Evolutionary conservation across 1,140 invertebrate genomes (phyloP).

Genomic region (Hermatobates lingyangjiaoensis): DNA sequence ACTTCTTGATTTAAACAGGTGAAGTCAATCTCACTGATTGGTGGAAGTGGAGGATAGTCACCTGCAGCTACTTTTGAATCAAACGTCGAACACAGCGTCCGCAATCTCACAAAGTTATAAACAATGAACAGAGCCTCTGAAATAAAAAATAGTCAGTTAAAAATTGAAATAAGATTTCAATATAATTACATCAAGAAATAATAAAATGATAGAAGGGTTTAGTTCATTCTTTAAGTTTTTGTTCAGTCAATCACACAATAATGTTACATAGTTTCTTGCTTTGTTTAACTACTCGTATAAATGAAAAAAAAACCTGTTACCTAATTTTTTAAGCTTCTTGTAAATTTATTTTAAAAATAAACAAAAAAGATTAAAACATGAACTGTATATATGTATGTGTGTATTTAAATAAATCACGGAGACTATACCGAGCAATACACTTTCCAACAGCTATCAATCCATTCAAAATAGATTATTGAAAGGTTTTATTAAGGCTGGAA

Average conservation of each 20-base stretch:
- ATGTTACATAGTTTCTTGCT: neutral
- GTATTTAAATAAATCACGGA: too few relatives aligned
- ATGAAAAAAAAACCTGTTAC: neutral
- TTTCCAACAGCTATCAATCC: too few relatives aligned
- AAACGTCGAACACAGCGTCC: neutral
- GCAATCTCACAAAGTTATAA: conserved; percentile 8
- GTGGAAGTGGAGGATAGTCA: conserved; percentile 3
- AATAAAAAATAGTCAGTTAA: neutral
- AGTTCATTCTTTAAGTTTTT: neutral
- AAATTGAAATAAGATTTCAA: neutral
- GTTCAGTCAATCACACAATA: neutral
- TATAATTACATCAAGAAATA: neutral
- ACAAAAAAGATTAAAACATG: too few relatives aligned
- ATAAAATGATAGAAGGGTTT: neutral
- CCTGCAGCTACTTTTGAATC: neutral
- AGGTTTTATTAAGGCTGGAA: too few relatives aligned
- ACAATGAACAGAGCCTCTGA: conserved; percentile 8
- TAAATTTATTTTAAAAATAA: too few relatives aligned
- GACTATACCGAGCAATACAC: too few relatives aligned
- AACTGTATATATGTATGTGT: too few relatives aligned
- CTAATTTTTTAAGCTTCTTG: too few relatives aligned
- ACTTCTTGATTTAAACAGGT: conserved; percentile 2
- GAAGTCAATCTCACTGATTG: conserved; percentile 2
- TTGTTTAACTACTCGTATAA: neutral
- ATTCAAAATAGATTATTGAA: too few relatives aligned